These are phyloP conservation scores for Acanthoscelides obtectus DNA, from an alignment of 2,888 invertebrate genomes.

Conservation along the genomic window DNA sequence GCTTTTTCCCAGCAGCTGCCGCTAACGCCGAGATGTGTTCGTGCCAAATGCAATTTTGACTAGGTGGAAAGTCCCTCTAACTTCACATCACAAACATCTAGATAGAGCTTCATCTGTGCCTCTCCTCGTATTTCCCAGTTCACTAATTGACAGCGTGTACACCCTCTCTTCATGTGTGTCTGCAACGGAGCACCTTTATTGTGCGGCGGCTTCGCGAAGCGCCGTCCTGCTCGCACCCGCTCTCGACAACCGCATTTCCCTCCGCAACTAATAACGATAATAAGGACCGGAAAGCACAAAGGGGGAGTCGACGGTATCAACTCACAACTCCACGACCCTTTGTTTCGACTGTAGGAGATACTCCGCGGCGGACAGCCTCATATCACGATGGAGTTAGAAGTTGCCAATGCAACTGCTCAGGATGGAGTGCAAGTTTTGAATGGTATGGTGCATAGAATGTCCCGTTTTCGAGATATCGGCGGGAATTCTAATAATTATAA, in stretches of 20 bases:
- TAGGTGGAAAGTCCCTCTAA: too few relatives aligned
- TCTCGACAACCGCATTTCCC: background rate
- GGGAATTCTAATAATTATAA: too few relatives aligned
- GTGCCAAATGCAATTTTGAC: too few relatives aligned
- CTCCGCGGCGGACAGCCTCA: background rate
- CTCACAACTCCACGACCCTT: background rate
- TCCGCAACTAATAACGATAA: background rate
- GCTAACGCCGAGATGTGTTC: too few relatives aligned
- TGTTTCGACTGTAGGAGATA: background rate
- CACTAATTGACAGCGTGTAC: background rate
- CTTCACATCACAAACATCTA: too few relatives aligned
- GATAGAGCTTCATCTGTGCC: background rate
- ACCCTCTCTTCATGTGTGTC: background rate
- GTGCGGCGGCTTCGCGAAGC: background rate
- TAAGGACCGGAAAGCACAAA: background rate
- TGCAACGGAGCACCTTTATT: background rate
- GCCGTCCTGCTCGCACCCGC: background rate
- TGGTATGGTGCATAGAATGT: too few relatives aligned
- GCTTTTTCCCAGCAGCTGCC: too few relatives aligned
- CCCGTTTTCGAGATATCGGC: too few relatives aligned
- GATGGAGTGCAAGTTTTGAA: background rate
- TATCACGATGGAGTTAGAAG: background rate
- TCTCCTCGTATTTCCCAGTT: background rate
- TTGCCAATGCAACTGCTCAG: background rate
- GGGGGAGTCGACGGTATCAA: background rate